Evolutionary conservation across 2,888 invertebrate species (phyloP), one percentile per base, ranked within the genome.

Genomic region (Polyploca ridens): DNA sequence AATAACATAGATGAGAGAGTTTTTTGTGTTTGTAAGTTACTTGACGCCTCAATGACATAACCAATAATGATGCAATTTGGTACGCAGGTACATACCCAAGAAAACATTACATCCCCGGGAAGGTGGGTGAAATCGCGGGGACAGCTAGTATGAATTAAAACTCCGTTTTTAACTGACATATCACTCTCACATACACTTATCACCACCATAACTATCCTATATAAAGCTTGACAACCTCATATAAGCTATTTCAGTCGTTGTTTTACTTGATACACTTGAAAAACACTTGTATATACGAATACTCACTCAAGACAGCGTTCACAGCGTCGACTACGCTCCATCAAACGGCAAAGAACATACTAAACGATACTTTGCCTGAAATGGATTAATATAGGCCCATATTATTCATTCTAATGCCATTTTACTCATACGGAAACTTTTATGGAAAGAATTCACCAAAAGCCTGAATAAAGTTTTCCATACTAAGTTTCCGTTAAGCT

Each of bases 381-480:
- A 41, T 46, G 62, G 61, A 63, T 69, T 74, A 75, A 74, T 74
- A 75, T 73, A 75, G 66, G 62, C 65, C 44, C 44, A 58, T 63
- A 65, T 75, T 76, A 76, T 75, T 79, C 78, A 81, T 69, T 60
- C n/a, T 61, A 41, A 61, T 44, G n/a, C 33, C 35, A 60, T 62
- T 64, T 75, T 77, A 76, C 74, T 80, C 78, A 81, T 68, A 58
- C 69, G 65, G 57, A 62, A 59, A 63, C 63, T 62, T 72, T 73
- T 76, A 71, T 77, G 85, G 86, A 85, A 84, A 77, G 75, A 78
- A 84, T 85, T 76, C 73, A 66, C 73, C 64, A 66, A 70, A 73
- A 73, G 69, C 63, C 67, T 67, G 62, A 61, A 60, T 69, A 75
- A 84, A 85, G 62, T 68, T 82, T 86, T 86, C 86, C 86, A 82